A percentile compares a stretch with the other conserved stretches of the same genome.
phyloP scores from a whole-genome alignment of 23 tunicate genomes.

The Styela clava region DNA sequence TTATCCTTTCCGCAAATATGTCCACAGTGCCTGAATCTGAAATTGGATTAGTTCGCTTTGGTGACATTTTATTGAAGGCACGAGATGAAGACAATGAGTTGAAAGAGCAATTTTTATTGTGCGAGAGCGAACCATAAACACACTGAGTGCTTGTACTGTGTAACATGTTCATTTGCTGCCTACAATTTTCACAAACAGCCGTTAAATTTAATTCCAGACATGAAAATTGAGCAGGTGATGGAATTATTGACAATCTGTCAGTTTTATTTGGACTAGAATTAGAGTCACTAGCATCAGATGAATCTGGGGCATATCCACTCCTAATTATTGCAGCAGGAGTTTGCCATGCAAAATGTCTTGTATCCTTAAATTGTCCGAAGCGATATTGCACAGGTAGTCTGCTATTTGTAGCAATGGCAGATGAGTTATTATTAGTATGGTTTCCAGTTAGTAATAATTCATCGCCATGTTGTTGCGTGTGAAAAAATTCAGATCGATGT shows the following conservation, averaged over 20 bases:
- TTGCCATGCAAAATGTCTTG: neutral
- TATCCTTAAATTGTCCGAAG: neutral
- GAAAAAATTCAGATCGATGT: too few relatives aligned
- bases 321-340: slow-evolving; percentile 23
- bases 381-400: neutral
- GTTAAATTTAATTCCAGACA: neutral
- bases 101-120: neutral
- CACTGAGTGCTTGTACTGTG: slow-evolving; percentile 10
- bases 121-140: neutral
- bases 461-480: too few relatives aligned
- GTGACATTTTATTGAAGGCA: neutral
- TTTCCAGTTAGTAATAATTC: too few relatives aligned
- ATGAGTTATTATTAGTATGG: neutral
- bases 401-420: neutral
- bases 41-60: neutral
- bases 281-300: slow-evolving; percentile 27
- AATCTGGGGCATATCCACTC: slow-evolving; percentile 50
- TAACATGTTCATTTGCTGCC: neutral
- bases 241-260: neutral
- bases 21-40: slow-evolving; percentile 17
- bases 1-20: neutral
- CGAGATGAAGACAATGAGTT: neutral
- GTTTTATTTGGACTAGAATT: slow-evolving; percentile 7
- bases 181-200: neutral
- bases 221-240: neutral